Evolutionary conservation across 64 coral and sea anemone genomes (phyloP), one percentile per base, ranked within the genome.

Genomic region (Montipora sp.): DNA sequence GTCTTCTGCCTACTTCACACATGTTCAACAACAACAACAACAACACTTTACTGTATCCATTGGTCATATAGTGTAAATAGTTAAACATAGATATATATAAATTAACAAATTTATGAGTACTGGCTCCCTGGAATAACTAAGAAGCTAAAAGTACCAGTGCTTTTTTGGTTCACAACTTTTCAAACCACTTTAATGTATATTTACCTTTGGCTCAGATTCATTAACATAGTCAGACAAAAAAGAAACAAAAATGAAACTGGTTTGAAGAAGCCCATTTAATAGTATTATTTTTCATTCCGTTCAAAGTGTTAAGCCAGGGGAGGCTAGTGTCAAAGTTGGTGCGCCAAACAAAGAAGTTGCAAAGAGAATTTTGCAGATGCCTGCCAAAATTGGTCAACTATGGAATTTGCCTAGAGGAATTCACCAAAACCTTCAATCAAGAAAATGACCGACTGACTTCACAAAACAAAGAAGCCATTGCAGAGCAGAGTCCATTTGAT

Each of bases 401-500:
- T 73, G 47, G 47, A 73, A 87, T 87, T 53, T 75, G 68, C 84
- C 84, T 73, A 73, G 66, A 87, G 36, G 84, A 87, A 87, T 87
- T 74, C 63, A 87, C 46, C 36, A 87, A 14, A 73, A 57, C 13
- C 73, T 75, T 87, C 84, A 73, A 87, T 87, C 84, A 87, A 87
- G 84, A 87, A 72, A 61, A 87, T 87, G 83, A 87, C 63, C 63
- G 66, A 87, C 44, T 87, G 71, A 87, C 83, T 71, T 72, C 83
- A 44, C 73, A 75, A 75, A 75, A 75, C 24, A 45, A 75, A 75
- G 73, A 77, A 77, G 75, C 75, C 75, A 77, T 77, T 50, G 75
- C 75, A 77, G 75, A 77, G 75, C 75, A 77, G 75, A 51, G 75
- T 77, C 75, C 75, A 77, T 45, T 77, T 77, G 75, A 77, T 77